Base-by-base conservation (phyloP, 2,888 invertebrate genomes). In the Troilus luridus region DNA sequence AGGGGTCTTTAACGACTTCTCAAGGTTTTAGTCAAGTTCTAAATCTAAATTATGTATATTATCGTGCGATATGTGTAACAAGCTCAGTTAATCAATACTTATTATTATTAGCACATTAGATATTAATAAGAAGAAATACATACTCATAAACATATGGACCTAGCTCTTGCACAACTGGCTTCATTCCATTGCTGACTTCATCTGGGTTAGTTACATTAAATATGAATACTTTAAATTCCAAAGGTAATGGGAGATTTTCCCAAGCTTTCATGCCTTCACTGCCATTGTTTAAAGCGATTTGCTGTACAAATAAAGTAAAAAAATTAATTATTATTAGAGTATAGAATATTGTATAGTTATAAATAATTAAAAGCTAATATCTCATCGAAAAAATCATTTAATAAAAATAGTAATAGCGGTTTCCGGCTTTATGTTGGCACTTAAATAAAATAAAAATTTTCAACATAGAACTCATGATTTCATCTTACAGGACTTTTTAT, bases 131-230 rank as follows among this genome's bases (percentile, higher is more conserved):
- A 89, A 24, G 0, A 67, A 60, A 60, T 85, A 90, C 88, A 90
- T 88, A 92, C 92, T 92, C 92, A 89, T 92, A 92, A 62, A 92
- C 91, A 88, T 91, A 92, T 24, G 92, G 92, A 9, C 92, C 92
- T 56, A 92, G 77, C 91, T 92, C 92, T 10, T 90, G 62, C 14
- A 92, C 85, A 0, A 89, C 58, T 14, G 92, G 92, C 60, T 89
- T 88, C 24, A 72, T 91, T n/a, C 92, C 92, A 0, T 17, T 27
- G 72, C 89, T 88, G 0, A 92, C 91, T 72, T 91, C 91, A n/a
- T 91, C 92, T n/a, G 92, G 91, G 85, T 92, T 92, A 17, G 91
- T 92, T 64, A 92, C 90, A 91, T 92, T 92, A 89, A 92, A 92
- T 24, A 92, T 67, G 88, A 91, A 92, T 67, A 92, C 91, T 64